Percentiles rank a stretch among this genome's conserved stretches.
Conservation (phyloP, 2,797 vertebrate species). For the Sparidentex hasta region DNA sequence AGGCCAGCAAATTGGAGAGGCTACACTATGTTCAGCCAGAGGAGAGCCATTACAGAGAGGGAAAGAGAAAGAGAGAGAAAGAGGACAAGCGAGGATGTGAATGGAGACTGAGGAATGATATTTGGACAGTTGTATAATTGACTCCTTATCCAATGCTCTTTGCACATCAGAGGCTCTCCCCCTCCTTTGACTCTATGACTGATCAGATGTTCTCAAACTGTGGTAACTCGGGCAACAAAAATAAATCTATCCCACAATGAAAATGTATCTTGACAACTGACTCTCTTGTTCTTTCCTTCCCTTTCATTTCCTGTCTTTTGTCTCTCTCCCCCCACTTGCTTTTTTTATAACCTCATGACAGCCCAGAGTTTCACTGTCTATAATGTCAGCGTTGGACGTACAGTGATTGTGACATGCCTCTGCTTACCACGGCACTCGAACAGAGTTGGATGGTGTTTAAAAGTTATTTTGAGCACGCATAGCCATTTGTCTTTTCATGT, state of each 20-base stretch:
- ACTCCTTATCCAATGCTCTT: constrained; percentile 73
- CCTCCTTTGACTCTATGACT: constrained; percentile 57
- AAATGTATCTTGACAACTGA: constrained; percentile 58
- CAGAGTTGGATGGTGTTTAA: constrained; percentile 19
- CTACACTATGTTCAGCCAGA: constrained; percentile 44
- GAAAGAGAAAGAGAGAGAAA: constrained; percentile 23
- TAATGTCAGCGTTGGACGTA: constrained; percentile 55
- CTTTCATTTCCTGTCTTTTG: constrained; percentile 28
- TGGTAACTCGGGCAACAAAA: constrained; percentile 68
- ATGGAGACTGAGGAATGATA: constrained; percentile 63
- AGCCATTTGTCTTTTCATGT: constrained; percentile 6
- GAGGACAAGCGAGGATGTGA: constrained; percentile 28
- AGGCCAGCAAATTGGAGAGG: constrained; percentile 63
- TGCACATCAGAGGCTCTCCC: constrained; percentile 60
- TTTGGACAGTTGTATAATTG: constrained; percentile 81
- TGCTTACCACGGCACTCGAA: constrained; percentile 3
- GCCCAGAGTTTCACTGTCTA: constrained; percentile 43
- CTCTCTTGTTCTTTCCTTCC: constrained; percentile 35
- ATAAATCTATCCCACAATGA: constrained; percentile 66
- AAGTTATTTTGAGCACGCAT: constrained; percentile 32
- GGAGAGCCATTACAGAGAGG: constrained; percentile 27
- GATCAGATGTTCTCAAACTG: constrained; percentile 71
- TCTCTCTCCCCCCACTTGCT: constrained; percentile 24
- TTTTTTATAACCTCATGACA: constrained; percentile 35
- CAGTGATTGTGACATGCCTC: constrained; percentile 34